Conservation (phyloP, 1,140 invertebrate species). For the Teleogryllus occipitalis region DNA sequence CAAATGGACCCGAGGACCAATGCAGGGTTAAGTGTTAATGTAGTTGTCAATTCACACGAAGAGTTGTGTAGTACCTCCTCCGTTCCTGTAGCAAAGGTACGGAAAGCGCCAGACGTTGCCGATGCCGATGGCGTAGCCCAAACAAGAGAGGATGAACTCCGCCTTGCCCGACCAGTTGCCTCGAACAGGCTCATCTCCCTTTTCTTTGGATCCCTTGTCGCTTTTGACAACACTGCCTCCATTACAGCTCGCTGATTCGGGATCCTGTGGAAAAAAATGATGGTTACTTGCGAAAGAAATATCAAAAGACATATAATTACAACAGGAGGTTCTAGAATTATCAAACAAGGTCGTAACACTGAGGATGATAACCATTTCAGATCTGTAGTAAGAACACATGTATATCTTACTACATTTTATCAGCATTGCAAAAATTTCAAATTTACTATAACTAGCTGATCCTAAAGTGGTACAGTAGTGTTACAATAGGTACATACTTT, state of each 20-base stretch:
- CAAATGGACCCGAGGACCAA: neutral
- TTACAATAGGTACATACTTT: too few species aligned
- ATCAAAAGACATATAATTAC: too few species aligned
- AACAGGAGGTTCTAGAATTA: too few species aligned
- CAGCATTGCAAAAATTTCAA: too few species aligned
- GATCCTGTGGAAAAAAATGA: neutral
- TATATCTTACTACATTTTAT: too few species aligned
- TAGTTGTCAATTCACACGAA: neutral
- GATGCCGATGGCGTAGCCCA: constrained; percentile 67
- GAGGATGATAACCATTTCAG: too few species aligned
- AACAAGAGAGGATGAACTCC: constrained; percentile 64
- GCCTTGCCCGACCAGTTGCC: constrained; percentile 58
- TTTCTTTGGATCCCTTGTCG: neutral
- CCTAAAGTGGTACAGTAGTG: too few species aligned
- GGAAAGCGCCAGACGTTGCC: constrained; percentile 71
- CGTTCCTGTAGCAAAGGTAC: constrained; percentile 59
- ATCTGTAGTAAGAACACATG: too few species aligned
- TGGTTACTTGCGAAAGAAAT: too few species aligned
- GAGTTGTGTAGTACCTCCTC: constrained; percentile 40
- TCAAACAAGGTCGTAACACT: too few species aligned
- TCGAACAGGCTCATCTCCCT: constrained; percentile 25
- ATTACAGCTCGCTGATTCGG: neutral
- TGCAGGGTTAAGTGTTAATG: neutral
- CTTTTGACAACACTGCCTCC: neutral
- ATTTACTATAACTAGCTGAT: too few species aligned